A percentile compares a stretch with the other conserved stretches of the same genome.
Conservation (phyloP, 2,888 invertebrate species). For the Willowsia nigromaculata region DNA sequence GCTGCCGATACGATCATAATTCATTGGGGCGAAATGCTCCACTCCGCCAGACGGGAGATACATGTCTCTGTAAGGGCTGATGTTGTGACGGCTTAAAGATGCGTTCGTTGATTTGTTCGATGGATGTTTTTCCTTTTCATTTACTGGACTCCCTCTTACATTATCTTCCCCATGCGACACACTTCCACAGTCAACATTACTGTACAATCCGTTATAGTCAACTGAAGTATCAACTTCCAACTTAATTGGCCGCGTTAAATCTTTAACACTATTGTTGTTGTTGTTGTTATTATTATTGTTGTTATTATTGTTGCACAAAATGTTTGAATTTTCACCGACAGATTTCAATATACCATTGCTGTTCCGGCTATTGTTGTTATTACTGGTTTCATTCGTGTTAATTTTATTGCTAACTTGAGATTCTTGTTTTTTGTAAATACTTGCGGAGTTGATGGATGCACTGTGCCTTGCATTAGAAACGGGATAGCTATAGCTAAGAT, state of each 20-base stretch:
- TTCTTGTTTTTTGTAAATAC: constrained; percentile 53
- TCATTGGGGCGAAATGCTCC: constrained; percentile 66
- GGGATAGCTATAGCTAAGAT: constrained; percentile 62
- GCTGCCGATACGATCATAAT: constrained; percentile 57
- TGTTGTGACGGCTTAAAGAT: constrained; percentile 24
- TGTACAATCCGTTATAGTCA: constrained; percentile 56
- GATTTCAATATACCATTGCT: neutral
- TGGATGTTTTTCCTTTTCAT: constrained; percentile 60
- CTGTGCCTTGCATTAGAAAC: constrained; percentile 20
- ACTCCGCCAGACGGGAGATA: constrained; percentile 29
- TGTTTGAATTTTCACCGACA: neutral
- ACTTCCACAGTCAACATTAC: constrained; percentile 26
- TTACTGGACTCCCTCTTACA: constrained; percentile 15
- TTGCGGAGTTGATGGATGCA: neutral
- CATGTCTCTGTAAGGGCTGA: constrained; percentile 55
- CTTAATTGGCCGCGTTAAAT: constrained; percentile 54
- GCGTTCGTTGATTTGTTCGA: constrained; percentile 57
- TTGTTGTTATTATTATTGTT: constrained; percentile 36
- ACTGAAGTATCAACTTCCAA: constrained; percentile 55
- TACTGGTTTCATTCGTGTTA: neutral
- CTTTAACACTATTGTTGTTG: constrained; percentile 48
- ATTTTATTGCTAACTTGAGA: constrained; percentile 56
- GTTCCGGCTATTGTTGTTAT: constrained; percentile 3
- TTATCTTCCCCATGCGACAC: constrained; percentile 3
- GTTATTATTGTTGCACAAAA: constrained; percentile 38